Evolutionary conservation across 2,113 vertebrate species (phyloP), one percentile per base, ranked within the genome.

Genomic region (Steatornis caripensis): DNA sequence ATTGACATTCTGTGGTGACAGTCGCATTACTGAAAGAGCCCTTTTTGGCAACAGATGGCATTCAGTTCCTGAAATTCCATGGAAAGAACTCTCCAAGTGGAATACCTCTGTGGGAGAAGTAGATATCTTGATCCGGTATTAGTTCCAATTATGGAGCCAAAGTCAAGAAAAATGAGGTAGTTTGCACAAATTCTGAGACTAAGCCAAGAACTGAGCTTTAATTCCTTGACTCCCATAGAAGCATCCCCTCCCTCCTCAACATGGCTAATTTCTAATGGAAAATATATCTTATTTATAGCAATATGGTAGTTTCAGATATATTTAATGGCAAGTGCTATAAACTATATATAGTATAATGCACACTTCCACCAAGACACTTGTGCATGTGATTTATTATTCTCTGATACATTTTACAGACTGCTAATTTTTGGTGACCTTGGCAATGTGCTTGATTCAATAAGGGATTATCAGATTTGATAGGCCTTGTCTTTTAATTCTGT

Each of bases 381-480:
- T 23, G 58, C 7, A 4, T 46, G 45, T 27, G 54, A 49, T 69
- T 82, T 58, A 9, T 37, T 55, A 1, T 51, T 85, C n/a, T 61
- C 64, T 23, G 20, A 34, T 49, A 1, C 17, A 5, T 81, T 94
- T 78, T 74, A 90, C 48, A 91, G 34, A 11, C 69, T 84, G 77
- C 65, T 89, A 15, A 6, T 64, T 81, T 80, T 12, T 90, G 15
- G 45, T 96, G 96, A 96, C 97, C 96, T 94, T 96, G 95, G 88
- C 68, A 57, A 39, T 45, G 72, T 32, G 36, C 49, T 76, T 74
- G 90, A 93, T 93, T 74, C 95, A 69, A 11, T 39, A 21, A 92
- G 57, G 75, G 89, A 95, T 97, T 95, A 93, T 82, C 90, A 91
- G 94, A 90, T 97, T 92, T 86, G 71, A 93, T 96, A 81, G 93